These are phyloP conservation scores for Trachops cirrhosus DNA, from an alignment of 2,797 vertebrate species.

Conservation along the genomic window DNA sequence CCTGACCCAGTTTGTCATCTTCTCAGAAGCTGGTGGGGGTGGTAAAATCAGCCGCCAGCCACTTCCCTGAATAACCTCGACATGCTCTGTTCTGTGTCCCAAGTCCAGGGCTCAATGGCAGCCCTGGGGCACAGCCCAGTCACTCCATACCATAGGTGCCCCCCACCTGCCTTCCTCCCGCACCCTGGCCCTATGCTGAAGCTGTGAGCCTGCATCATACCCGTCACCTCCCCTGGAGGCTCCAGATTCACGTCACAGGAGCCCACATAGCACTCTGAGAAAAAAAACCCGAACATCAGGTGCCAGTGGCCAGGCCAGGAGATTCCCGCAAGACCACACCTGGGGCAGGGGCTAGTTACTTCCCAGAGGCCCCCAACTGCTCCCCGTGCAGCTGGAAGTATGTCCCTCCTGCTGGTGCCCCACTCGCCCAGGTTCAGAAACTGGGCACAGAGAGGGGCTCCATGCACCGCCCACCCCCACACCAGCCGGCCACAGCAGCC, in stretches of 20 bases:
- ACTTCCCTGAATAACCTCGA: neutral
- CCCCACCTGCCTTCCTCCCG: neutral
- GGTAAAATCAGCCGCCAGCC: neutral
- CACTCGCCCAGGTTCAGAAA: neutral
- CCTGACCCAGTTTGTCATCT: neutral
- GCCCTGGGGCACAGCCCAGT: neutral
- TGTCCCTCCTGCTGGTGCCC: accelerated
- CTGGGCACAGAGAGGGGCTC: neutral
- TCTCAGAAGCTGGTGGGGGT: neutral
- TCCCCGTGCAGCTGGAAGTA: accelerated
- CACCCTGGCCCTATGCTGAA: neutral
- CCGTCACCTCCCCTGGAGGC: accelerated
- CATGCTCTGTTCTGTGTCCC: neutral
- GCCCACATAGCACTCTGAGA: neutral
- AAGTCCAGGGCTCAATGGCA: neutral
- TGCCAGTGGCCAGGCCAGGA: accelerated
- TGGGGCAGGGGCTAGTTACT: neutral
- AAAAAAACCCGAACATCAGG: neutral
- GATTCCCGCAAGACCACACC: accelerated
- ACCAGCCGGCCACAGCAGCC: neutral
- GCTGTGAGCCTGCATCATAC: neutral
- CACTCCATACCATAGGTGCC: neutral
- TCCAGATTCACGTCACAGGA: neutral
- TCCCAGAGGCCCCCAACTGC: neutral
- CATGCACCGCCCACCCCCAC: accelerated